phyloP scores from a whole-genome alignment of 2,888 invertebrate genomes.

The Deilephila elpenor region DNA sequence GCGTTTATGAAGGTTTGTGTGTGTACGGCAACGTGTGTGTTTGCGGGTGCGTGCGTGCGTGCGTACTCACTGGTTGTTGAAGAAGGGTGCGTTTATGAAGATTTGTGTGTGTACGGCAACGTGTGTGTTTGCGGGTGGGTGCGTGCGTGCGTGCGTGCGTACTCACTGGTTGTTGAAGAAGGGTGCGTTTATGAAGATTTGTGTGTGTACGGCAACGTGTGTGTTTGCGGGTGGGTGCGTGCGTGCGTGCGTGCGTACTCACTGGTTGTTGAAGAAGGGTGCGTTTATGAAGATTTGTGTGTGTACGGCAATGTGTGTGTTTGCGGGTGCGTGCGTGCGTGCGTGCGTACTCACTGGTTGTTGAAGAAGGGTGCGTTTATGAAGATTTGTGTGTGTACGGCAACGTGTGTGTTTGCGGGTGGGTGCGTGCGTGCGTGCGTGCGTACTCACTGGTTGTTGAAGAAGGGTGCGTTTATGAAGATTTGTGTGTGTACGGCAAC shows the following conservation, averaged over 20 bases:
- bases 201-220: background rate
- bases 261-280: slow-evolving; percentile 93
- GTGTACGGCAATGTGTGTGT: background rate
- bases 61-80: slow-evolving; percentile 91
- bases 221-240: background rate
- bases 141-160: slow-evolving; percentile 82
- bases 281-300: slow-evolving; percentile 55
- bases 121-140: background rate
- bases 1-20: slow-evolving; percentile 54
- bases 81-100: slow-evolving; percentile 80
- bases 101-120: background rate
- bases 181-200: slow-evolving; percentile 58
- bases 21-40: background rate
- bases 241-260: slow-evolving; percentile 84
- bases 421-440: slow-evolving; percentile 85
- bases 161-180: slow-evolving; percentile 94
- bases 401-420: background rate
- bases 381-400: background rate
- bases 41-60: slow-evolving; percentile 80
- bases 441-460: slow-evolving; percentile 91
- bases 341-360: slow-evolving; percentile 86
- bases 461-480: slow-evolving; percentile 80
- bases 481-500: background rate
- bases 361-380: slow-evolving; percentile 88
- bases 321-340: slow-evolving; percentile 83